Conservation (phyloP, 2,888 invertebrate species). For the Tenthredo notha region DNA sequence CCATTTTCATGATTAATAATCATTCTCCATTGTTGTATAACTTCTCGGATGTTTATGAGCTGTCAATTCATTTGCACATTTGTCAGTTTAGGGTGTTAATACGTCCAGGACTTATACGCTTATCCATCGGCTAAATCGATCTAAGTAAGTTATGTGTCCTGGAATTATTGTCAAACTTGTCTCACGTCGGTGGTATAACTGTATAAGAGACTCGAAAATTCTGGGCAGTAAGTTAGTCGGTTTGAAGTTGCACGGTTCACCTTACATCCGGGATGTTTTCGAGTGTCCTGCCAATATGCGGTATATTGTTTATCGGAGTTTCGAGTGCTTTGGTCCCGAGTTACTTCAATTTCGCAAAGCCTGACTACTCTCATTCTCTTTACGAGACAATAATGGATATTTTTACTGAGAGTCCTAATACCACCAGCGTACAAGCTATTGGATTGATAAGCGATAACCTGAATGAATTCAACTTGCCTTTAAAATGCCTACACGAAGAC, state of each 20-base stretch:
- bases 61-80: not conserved
- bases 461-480: not conserved
- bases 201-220: conserved; percentile 9
- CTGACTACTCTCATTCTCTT: conserved; percentile 26
- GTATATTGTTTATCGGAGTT: conserved; percentile 28
- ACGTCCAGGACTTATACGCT: not conserved
- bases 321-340: not conserved
- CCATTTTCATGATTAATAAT: conserved; percentile 26
- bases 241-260: conserved; percentile 3
- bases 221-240: not conserved
- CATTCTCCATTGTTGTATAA: not conserved
- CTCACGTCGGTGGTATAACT: not conserved
- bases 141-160: not conserved
- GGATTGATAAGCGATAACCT: conserved; percentile 18
- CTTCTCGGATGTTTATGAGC: conserved; percentile 1
- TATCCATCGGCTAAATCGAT: not conserved
- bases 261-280: conserved; percentile 15
- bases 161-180: not conserved
- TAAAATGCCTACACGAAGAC: conserved; percentile 6
- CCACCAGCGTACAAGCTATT: not conserved
- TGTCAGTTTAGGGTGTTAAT: not conserved
- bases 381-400: conserved; percentile 9
- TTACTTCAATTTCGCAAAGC: not conserved
- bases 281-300: not conserved
- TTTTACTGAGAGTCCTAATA: not conserved